These are phyloP conservation scores for Cryptoleucopteryx plumbea DNA, from an alignment of 2,113 vertebrate species.

Conservation along the genomic window DNA sequence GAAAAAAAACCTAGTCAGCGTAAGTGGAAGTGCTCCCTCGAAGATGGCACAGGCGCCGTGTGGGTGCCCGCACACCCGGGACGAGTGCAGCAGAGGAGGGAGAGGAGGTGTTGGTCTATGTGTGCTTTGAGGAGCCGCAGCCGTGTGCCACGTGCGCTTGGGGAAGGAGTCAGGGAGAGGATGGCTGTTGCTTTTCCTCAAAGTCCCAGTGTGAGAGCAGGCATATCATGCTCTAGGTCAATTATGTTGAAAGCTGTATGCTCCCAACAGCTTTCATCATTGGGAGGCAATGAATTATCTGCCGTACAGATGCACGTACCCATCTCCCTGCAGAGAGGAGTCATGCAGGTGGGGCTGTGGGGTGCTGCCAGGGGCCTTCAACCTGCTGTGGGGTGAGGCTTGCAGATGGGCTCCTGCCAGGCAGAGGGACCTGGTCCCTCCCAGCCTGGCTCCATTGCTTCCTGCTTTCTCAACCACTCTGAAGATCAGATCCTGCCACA, in stretches of 20 bases:
- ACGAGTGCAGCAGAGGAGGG: background rate
- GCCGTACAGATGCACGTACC: rapidly evolving
- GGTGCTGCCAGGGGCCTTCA: background rate
- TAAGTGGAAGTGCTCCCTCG: background rate
- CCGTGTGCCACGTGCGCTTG: rapidly evolving
- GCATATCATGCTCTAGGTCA: background rate
- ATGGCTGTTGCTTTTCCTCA: background rate
- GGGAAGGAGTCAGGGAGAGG: background rate
- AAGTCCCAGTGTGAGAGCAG: background rate
- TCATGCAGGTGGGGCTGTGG: background rate
- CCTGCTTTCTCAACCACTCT: background rate
- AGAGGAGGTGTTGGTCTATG: background rate
- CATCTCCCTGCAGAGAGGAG: background rate
- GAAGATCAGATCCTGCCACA: background rate
- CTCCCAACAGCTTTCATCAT: rapidly evolving
- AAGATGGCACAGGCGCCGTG: rapidly evolving
- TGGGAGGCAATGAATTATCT: background rate
- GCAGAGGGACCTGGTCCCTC: background rate
- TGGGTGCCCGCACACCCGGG: rapidly evolving
- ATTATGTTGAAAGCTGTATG: background rate
- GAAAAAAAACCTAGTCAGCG: background rate
- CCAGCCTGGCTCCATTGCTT: background rate
- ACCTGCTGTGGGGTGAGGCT: background rate
- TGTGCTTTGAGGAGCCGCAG: background rate
- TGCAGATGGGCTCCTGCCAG: background rate